These are phyloP conservation scores for Bathynomus jamesi DNA, from an alignment of 1,140 invertebrate species.

Conservation along the genomic window DNA sequence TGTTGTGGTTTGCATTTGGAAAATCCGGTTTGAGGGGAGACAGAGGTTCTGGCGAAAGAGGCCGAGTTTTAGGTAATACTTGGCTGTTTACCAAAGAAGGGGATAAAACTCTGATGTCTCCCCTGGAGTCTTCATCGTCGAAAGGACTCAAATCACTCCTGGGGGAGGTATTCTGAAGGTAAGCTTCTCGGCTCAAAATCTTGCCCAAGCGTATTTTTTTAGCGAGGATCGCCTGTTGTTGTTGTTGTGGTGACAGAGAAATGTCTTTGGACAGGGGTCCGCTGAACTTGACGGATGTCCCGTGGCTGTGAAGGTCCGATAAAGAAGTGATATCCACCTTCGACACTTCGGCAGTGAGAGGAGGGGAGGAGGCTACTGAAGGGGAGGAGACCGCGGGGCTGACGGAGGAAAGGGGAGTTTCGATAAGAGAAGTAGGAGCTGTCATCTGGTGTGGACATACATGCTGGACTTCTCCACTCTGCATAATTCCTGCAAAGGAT, in stretches of 20 bases:
- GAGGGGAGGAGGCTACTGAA: constrained; percentile 18
- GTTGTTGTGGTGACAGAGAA: constrained; percentile 15
- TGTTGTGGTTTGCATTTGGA: no score
- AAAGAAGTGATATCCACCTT: neutral
- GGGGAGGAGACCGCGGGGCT: constrained; percentile 21
- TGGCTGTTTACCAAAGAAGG: constrained; percentile 36
- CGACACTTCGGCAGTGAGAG: neutral
- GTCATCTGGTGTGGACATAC: constrained; percentile 19
- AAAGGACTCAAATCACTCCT: neutral
- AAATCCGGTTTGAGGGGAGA: neutral
- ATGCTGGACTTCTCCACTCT: constrained; percentile 16
- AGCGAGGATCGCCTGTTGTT: constrained; percentile 21
- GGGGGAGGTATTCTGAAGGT: neutral
- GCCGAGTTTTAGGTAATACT: constrained; percentile 32
- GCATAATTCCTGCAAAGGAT: constrained; percentile 29
- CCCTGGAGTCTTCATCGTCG: neutral
- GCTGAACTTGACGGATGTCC: neutral
- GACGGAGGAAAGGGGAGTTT: constrained; percentile 17
- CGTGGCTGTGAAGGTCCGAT: neutral
- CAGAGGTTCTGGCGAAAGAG: constrained; percentile 25
- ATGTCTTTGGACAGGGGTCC: constrained; percentile 13
- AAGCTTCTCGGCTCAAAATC: constrained; percentile 9
- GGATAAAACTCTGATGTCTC: constrained; percentile 30
- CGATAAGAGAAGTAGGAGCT: constrained; percentile 9
- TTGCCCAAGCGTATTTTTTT: constrained; percentile 22